Evolutionary conservation across 2,888 invertebrate genomes (phyloP).

Genomic region (Halocaridina rubra): DNA sequence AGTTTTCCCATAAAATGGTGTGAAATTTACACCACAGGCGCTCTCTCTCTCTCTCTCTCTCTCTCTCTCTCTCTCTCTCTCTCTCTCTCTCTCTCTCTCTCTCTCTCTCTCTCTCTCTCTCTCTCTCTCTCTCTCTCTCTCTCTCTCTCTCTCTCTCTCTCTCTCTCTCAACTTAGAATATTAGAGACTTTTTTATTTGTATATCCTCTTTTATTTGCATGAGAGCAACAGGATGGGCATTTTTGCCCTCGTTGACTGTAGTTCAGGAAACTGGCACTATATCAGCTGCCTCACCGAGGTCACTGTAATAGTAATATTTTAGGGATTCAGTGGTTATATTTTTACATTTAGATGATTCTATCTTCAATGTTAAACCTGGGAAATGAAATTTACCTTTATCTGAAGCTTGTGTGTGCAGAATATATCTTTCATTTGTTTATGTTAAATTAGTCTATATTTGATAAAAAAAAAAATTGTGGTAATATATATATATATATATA

Average conservation of each 20-base stretch:
- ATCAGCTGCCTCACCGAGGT: neutral
- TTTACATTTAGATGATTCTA: neutral
- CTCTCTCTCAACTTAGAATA: neutral
- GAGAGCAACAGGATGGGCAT: neutral
- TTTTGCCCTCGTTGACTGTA: too few relatives aligned
- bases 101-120: neutral
- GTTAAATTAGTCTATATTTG: too few relatives aligned
- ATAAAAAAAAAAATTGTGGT: neutral
- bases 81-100: neutral
- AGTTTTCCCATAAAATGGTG: neutral
- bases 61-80: neutral
- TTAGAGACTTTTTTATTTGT: neutral
- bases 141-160: neutral
- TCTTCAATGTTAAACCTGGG: too few relatives aligned
- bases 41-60: too few relatives aligned
- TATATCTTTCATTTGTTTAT: too few relatives aligned
- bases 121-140: neutral
- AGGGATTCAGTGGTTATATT: neutral
- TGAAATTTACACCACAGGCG: neutral
- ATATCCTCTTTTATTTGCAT: neutral
- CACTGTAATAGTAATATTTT: neutral
- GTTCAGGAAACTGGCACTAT: neutral
- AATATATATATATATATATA: neutral
- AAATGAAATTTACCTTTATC: too few relatives aligned
- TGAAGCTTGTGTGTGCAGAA: too few relatives aligned